phyloP scores from a whole-genome alignment of 2,888 invertebrate species.

The Scelioninae gen. 1 region DNA sequence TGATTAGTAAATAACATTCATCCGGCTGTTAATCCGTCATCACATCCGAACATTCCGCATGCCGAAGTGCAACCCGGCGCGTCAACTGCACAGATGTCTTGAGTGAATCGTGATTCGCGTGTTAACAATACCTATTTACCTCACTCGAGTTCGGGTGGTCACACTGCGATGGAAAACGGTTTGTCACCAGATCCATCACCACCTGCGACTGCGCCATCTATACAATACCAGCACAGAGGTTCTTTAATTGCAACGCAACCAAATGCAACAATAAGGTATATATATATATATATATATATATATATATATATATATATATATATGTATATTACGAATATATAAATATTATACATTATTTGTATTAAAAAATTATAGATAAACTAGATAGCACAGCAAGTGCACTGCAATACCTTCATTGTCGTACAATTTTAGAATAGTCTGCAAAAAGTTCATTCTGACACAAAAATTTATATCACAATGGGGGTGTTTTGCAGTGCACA shows the following conservation, averaged over 20 bases:
- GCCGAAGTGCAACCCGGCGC: constrained; percentile 84
- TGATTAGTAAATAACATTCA: constrained; percentile 85
- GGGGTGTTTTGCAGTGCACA: no score
- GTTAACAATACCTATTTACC: constrained; percentile 81
- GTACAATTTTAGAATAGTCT: no score
- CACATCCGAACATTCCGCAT: constrained; percentile 84
- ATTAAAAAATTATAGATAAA: no score
- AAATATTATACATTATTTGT: no score
- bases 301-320: no score
- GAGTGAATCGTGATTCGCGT: constrained; percentile 80
- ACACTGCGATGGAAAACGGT: constrained; percentile 85
- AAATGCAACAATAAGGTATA: constrained; percentile 84
- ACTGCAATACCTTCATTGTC: no score
- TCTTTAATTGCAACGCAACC: constrained; percentile 83
- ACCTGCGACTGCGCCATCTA: constrained; percentile 79
- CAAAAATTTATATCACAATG: no score
- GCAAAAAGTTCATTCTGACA: no score
- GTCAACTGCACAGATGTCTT: constrained; percentile 77
- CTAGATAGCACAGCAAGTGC: no score
- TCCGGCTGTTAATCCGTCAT: constrained; percentile 84
- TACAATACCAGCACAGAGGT: constrained; percentile 82
- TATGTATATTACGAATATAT: no score
- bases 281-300: no score
- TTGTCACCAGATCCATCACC: constrained; percentile 85
- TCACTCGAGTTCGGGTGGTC: constrained; percentile 80